Evolutionary conservation across 2,113 vertebrate genomes (phyloP).

Genomic region (Mellivora capensis): DNA sequence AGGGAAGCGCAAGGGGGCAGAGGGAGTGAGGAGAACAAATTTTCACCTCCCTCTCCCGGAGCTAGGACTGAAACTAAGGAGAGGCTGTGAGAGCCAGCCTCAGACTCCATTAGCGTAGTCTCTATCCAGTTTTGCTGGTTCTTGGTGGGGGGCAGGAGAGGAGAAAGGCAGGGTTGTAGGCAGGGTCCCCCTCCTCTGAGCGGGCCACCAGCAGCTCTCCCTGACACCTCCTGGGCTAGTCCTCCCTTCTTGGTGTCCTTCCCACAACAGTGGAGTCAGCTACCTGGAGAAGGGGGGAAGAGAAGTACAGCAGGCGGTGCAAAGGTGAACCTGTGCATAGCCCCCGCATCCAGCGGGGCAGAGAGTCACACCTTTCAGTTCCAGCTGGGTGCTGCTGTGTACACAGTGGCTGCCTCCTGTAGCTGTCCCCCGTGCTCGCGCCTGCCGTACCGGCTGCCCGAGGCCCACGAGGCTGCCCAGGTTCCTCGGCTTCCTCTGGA

Average conservation of each 20-base stretch:
- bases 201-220: background rate
- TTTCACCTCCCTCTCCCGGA: background rate
- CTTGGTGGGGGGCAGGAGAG: background rate
- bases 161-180: background rate
- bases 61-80: background rate
- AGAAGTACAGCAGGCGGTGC: background rate
- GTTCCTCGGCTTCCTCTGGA: slow-evolving; percentile 28
- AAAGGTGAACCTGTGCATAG: background rate
- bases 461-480: background rate
- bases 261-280: background rate
- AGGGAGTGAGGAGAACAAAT: background rate
- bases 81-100: background rate
- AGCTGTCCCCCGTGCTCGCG: fast-evolving
- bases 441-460: background rate
- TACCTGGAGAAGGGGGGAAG: background rate
- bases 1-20: background rate
- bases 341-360: background rate
- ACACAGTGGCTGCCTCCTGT: background rate
- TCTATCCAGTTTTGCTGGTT: background rate
- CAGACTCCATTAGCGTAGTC: background rate
- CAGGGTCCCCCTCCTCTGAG: background rate
- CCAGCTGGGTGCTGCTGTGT: background rate
- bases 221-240: background rate
- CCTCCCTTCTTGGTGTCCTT: background rate
- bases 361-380: background rate